These are phyloP conservation scores for Oppia nitens DNA, from an alignment of 1,140 invertebrate genomes.

Conservation along the genomic window DNA sequence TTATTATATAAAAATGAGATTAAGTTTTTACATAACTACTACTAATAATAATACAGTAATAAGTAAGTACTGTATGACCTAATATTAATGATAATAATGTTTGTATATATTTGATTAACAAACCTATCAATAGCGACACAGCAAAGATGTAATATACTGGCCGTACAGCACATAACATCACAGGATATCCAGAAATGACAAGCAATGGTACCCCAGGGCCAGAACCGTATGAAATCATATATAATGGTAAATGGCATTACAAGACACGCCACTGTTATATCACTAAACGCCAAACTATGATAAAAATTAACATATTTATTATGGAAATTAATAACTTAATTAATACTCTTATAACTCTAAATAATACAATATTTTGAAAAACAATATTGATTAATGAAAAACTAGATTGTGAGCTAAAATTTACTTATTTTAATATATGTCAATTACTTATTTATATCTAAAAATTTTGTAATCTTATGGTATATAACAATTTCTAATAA, in stretches of 20 bases:
- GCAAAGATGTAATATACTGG: slow-evolving; percentile 77
- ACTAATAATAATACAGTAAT: too few species aligned
- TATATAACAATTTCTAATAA: too few species aligned
- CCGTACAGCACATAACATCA: slow-evolving; percentile 42
- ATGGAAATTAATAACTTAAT: neutral
- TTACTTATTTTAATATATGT: too few species aligned
- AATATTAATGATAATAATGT: too few species aligned
- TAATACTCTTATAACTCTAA: too few species aligned
- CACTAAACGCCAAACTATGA: slow-evolving; percentile 50
- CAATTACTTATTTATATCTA: too few species aligned
- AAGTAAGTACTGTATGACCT: too few species aligned
- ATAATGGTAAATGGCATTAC: slow-evolving; percentile 56
- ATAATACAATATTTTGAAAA: neutral
- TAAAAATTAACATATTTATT: neutral
- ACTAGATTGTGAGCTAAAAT: too few species aligned
- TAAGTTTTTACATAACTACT: too few species aligned
- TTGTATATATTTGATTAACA: neutral
- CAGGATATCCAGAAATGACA: slow-evolving; percentile 45
- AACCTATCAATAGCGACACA: slow-evolving; percentile 74
- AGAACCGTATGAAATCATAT: slow-evolving; percentile 53
- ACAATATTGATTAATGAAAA: too few species aligned
- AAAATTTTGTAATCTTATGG: too few species aligned
- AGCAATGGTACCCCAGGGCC: slow-evolving; percentile 63
- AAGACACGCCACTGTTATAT: slow-evolving; percentile 52
- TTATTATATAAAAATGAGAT: too few species aligned